Conservation (phyloP, 2,113 vertebrate species). For the Eclectus roratus region DNA sequence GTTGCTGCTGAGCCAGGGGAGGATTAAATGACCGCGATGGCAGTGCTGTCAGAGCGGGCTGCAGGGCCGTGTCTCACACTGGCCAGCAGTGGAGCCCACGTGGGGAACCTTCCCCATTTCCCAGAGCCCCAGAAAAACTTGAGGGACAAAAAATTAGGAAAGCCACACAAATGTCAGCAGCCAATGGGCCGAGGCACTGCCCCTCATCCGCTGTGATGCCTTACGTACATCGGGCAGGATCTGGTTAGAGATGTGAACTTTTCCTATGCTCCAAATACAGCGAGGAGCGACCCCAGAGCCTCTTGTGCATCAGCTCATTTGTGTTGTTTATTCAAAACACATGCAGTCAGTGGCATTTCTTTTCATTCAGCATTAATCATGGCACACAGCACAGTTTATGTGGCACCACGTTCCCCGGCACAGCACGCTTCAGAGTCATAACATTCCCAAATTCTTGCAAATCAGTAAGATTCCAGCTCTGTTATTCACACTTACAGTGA, state of each 20-base stretch:
- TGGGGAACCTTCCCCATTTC: background rate
- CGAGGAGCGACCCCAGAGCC: background rate
- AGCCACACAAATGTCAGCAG: background rate
- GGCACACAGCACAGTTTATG: background rate
- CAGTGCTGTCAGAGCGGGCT: background rate
- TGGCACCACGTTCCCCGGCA: background rate
- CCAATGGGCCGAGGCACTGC: background rate
- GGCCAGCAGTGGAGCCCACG: accelerated
- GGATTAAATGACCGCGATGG: background rate
- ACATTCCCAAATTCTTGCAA: background rate
- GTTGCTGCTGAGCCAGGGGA: background rate
- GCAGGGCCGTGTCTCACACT: background rate
- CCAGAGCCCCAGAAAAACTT: background rate
- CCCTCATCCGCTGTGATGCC: accelerated
- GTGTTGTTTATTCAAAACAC: accelerated
- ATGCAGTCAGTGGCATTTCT: background rate
- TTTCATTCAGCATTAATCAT: background rate
- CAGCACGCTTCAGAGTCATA: background rate
- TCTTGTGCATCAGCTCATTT: background rate
- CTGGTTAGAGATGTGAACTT: background rate
- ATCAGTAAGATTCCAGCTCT: background rate
- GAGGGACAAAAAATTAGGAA: background rate
- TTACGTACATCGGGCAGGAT: accelerated
- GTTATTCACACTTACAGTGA: accelerated
- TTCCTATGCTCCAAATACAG: background rate